These are phyloP conservation scores for Drosophila micromelanica DNA, from an alignment of 1,140 invertebrate species.

Conservation along the genomic window DNA sequence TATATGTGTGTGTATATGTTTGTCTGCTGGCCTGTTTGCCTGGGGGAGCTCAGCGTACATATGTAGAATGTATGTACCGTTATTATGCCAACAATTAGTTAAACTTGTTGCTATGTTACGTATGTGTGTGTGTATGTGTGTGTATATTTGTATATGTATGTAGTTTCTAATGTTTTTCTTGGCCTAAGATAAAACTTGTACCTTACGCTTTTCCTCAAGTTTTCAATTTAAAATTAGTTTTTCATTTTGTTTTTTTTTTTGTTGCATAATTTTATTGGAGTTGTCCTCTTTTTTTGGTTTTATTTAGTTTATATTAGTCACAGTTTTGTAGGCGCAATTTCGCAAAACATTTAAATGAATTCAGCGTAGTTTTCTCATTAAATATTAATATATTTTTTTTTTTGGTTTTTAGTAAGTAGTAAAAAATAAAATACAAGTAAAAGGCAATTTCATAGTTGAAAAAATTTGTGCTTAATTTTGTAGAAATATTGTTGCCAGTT, in stretches of 20 bases:
- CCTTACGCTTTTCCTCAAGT: constrained; percentile 29
- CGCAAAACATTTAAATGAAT: constrained; percentile 61
- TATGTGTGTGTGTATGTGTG: constrained; percentile 8
- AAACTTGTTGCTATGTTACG: constrained; percentile 42
- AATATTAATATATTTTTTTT: constrained; percentile 53
- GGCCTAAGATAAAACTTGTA: constrained; percentile 28
- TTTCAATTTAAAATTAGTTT: constrained; percentile 37
- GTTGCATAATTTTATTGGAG: constrained; percentile 40
- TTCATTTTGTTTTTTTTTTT: constrained; percentile 29
- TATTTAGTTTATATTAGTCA: constrained; percentile 62
- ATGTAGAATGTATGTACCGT: constrained; percentile 80
- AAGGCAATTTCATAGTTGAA: constrained; percentile 74
- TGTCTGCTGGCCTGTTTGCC: constrained; percentile 14
- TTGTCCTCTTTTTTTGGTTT: constrained; percentile 37
- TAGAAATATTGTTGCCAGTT: constrained; percentile 68
- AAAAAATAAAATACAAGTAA: constrained; percentile 76
- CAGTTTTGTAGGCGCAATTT: constrained; percentile 72
- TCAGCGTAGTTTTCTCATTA: constrained; percentile 68
- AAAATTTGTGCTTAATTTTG: constrained; percentile 79
- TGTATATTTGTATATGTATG: constrained; percentile 26
- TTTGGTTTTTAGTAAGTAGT: constrained; percentile 48
- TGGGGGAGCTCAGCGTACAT: constrained; percentile 52
- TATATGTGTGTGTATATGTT: constrained; percentile 25
- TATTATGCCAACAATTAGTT: constrained; percentile 53
- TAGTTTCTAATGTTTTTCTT: constrained; percentile 34